Evolutionary conservation across 2,888 invertebrate species (phyloP), one percentile per base, ranked within the genome.

Genomic region (Dendrolimus houi): DNA sequence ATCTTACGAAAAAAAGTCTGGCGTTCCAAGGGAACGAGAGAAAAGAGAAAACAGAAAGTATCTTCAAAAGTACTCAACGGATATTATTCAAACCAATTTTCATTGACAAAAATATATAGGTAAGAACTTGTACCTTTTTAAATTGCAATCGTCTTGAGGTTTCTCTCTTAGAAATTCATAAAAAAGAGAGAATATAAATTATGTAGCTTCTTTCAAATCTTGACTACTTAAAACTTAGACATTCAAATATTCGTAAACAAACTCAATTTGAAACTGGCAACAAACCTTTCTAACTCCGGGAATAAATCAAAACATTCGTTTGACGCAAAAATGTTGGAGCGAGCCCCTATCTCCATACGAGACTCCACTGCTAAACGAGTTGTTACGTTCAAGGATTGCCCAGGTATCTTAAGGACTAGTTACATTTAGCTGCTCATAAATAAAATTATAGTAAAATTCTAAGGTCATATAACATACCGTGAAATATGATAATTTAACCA

Each of bases 311-410:
- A 71, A 67, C 69, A 62, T 66, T 65, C 62, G 70, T 74, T 70
- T 74, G 72, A 73, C 72, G 66, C 63, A 69, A 68, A 74, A 69
- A 74, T 77, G 74, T 71, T 68, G 68, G 62, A 69, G 62, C 55
- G 67, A 74, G 69, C 65, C 72, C 47, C 64, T 65, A 64, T 66
- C 64, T 64, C 70, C 47, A 47, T 47, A 70, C 68, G 68, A 68
- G 67, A 68, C 65, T 67, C 71, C 72, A 74, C 73, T 77, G 67
- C 63, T 60, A 64, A 72, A 69, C 72, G 71, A 79, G 71, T 78
- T 78, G 47, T 47, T 47, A 47, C 47, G 47, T 47, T 47, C 47
- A 47, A 47, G 47, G 9, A 47, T 47, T 9, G 47, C 47, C 47
- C 12, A 70, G 64, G 47, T 10, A 47, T 47, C 9, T 47, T 47